phyloP scores from a whole-genome alignment of 2,888 invertebrate species.

The Cyrtodaria siliqua region DNA sequence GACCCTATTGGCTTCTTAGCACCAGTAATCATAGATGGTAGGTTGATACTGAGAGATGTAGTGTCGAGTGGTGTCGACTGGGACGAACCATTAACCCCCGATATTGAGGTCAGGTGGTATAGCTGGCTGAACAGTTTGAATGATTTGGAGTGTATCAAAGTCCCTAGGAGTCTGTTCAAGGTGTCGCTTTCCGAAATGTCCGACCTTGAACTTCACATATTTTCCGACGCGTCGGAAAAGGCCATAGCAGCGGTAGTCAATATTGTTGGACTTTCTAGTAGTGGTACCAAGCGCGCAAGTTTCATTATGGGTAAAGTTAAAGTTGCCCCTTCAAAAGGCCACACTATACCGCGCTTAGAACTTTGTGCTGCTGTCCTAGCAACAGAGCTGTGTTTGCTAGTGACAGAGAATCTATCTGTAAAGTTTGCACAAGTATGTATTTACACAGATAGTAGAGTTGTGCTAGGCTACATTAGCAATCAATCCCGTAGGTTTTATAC shows the following conservation, averaged over 20 bases:
- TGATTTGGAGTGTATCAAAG: not conserved
- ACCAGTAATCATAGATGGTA: slow-evolving; percentile 54
- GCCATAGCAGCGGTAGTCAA: no score
- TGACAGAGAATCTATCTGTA: slow-evolving; percentile 29
- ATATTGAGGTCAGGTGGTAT: slow-evolving; percentile 5
- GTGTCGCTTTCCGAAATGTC: not conserved
- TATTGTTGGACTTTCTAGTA: no score
- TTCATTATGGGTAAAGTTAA: slow-evolving; percentile 24
- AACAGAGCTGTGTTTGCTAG: slow-evolving; percentile 27
- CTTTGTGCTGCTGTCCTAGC: slow-evolving; percentile 54
- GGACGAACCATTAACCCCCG: slow-evolving; percentile 36
- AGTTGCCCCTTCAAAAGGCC: slow-evolving; percentile 17
- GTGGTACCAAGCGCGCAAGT: not conserved
- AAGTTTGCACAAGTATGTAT: slow-evolving; percentile 6
- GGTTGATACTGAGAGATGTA: slow-evolving; percentile 44
- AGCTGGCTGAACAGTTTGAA: not conserved
- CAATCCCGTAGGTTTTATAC: slow-evolving; percentile 42
- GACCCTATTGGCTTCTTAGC: slow-evolving; percentile 59
- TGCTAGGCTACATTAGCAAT: slow-evolving; percentile 51
- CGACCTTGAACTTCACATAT: no score
- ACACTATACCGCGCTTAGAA: slow-evolving; percentile 17
- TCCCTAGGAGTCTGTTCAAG: slow-evolving; percentile 1
- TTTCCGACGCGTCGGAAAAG: no score
- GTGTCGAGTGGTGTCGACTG: slow-evolving; percentile 30
- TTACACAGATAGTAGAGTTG: slow-evolving; percentile 55